phyloP scores from a whole-genome alignment of 2,888 invertebrate species.

The Holacanthella duospinosa region DNA sequence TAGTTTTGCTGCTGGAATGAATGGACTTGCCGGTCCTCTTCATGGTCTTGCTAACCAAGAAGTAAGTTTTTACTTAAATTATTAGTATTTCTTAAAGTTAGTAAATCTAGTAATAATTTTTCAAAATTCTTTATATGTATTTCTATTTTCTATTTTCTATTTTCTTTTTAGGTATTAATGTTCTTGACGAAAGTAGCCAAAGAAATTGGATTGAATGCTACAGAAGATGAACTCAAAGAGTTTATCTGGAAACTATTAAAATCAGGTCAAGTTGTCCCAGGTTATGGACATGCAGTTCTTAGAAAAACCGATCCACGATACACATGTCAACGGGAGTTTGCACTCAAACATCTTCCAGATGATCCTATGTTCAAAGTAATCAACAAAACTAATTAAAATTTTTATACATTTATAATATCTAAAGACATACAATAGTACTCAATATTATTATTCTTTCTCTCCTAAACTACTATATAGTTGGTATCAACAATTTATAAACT shows the following conservation, averaged over 20 bases:
- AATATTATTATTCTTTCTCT: neutral
- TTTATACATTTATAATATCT: neutral
- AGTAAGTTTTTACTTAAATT: constrained; percentile 41
- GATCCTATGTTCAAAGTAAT: constrained; percentile 73
- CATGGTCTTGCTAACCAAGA: constrained; percentile 95
- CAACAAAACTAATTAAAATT: neutral
- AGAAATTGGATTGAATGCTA: constrained; percentile 71
- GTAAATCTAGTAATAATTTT: neutral
- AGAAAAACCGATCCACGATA: constrained; percentile 90
- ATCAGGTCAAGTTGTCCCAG: constrained; percentile 91
- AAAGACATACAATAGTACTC: neutral
- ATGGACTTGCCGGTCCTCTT: constrained; percentile 87
- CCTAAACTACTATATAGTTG: constrained; percentile 46
- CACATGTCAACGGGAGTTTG: constrained; percentile 88
- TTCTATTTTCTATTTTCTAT: constrained; percentile 39
- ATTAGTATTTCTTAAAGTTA: neutral
- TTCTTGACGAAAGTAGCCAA: constrained; percentile 85
- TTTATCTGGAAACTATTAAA: constrained; percentile 96
- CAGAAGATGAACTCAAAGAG: constrained; percentile 84
- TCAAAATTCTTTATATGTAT: neutral
- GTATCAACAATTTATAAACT: constrained; percentile 84
- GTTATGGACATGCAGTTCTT: constrained; percentile 91
- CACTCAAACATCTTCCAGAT: constrained; percentile 81
- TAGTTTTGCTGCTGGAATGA: constrained; percentile 83
- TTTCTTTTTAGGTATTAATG: constrained; percentile 80